These are phyloP conservation scores for Galerucella nymphaeae DNA, from an alignment of 2,888 invertebrate species.

Conservation along the genomic window DNA sequence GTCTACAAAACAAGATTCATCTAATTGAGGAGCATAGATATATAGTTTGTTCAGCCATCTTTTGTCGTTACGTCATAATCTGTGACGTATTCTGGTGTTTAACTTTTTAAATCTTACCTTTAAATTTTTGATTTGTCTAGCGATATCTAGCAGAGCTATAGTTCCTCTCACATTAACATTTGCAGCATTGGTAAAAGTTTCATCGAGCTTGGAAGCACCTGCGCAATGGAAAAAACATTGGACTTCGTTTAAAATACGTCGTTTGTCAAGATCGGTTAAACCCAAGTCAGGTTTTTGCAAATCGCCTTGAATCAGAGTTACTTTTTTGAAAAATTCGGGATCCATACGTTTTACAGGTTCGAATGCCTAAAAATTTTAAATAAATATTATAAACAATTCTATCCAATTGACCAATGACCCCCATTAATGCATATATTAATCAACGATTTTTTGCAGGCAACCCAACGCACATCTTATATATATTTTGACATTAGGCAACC, in stretches of 20 bases:
- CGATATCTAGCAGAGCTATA: slow-evolving; percentile 72
- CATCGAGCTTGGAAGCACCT: slow-evolving; percentile 80
- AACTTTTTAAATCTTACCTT: slow-evolving; percentile 65
- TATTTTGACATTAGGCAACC: too few relatives aligned
- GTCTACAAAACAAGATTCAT: slow-evolving; percentile 47
- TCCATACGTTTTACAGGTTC: slow-evolving; percentile 65
- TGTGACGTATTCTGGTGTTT: too few relatives aligned
- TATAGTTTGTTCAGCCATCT: too few relatives aligned
- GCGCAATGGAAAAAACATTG: slow-evolving; percentile 79
- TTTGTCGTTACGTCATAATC: too few relatives aligned
- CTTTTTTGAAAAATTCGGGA: slow-evolving; percentile 68
- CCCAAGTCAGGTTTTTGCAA: slow-evolving; percentile 67
- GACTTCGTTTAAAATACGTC: slow-evolving; percentile 67
- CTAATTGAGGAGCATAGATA: too few relatives aligned
- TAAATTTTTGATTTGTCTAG: slow-evolving; percentile 66
- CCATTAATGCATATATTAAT: too few relatives aligned
- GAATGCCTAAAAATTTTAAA: slow-evolving; percentile 64
- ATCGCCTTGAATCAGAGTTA: slow-evolving; percentile 70
- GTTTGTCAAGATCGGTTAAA: slow-evolving; percentile 66
- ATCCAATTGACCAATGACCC: too few relatives aligned
- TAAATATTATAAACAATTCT: background rate
- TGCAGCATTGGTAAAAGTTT: slow-evolving; percentile 73
- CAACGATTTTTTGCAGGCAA: too few relatives aligned
- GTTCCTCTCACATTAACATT: slow-evolving; percentile 77
- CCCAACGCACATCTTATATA: too few relatives aligned